phyloP scores from a whole-genome alignment of 2,888 invertebrate genomes.

The Adineta ricciae region DNA sequence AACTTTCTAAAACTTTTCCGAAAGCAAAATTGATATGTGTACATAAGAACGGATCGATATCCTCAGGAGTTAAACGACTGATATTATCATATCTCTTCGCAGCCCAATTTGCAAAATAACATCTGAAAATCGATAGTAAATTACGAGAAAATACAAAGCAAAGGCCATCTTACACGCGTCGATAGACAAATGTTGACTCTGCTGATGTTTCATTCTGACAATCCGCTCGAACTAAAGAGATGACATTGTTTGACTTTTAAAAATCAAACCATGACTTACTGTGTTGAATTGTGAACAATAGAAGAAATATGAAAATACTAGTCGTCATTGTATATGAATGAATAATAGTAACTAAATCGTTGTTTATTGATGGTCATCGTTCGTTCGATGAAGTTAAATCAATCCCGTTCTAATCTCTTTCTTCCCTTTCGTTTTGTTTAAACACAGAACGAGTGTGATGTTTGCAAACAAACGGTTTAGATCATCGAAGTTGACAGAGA shows the following conservation, averaged over 20 bases:
- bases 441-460: neutral
- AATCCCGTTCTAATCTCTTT: neutral
- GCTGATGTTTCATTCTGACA: neutral
- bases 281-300: neutral
- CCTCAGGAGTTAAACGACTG: conserved; percentile 30
- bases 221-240: neutral
- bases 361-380: neutral
- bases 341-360: neutral
- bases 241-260: no score
- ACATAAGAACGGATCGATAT: conserved; percentile 32
- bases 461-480: conserved; percentile 1
- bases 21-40: conserved; percentile 34
- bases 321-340: conserved; percentile 8
- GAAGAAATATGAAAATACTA: neutral
- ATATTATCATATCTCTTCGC: conserved; percentile 30
- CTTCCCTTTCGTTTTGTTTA: neutral
- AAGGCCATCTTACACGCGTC: conserved; percentile 13
- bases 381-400: neutral
- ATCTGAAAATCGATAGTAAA: neutral
- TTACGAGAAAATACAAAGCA: neutral
- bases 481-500: neutral
- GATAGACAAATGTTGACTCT: neutral
- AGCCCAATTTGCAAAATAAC: conserved; percentile 34
- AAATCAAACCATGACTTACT: neutral
- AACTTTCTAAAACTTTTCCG: conserved; percentile 31